These are phyloP conservation scores for Manis crassicaudata DNA, from an alignment of 2,797 vertebrate species.

Conservation along the genomic window DNA sequence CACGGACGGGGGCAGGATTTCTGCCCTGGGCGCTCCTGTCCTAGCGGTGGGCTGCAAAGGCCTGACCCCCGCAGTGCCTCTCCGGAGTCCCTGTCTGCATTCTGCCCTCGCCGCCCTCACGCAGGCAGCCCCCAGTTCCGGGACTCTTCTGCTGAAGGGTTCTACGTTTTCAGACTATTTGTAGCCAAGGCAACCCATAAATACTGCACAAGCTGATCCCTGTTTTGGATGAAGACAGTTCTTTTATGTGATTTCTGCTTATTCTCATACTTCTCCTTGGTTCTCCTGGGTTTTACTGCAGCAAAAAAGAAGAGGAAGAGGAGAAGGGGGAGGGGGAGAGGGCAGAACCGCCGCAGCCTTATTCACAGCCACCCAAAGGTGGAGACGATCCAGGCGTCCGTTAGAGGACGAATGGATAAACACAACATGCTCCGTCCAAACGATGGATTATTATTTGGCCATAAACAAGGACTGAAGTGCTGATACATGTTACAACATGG, in stretches of 20 bases:
- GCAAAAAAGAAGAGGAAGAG: neutral
- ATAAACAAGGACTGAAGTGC: too few relatives aligned
- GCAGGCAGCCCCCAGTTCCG: neutral
- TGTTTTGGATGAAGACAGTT: neutral
- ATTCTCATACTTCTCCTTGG: neutral
- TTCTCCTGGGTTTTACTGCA: neutral
- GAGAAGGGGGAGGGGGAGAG: fast-evolving
- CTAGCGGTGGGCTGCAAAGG: neutral
- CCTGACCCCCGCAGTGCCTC: fast-evolving
- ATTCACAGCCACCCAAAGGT: neutral
- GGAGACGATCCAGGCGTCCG: neutral
- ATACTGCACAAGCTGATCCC: neutral
- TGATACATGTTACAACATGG: neutral
- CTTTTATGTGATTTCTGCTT: neutral
- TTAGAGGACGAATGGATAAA: neutral
- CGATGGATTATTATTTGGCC: neutral
- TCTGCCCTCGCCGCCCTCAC: neutral
- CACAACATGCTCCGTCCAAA: neutral
- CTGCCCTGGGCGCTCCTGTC: neutral
- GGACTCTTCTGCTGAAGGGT: neutral
- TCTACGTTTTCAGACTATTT: neutral
- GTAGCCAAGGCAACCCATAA: neutral
- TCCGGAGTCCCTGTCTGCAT: fast-evolving
- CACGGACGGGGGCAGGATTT: fast-evolving
- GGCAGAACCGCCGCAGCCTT: too few relatives aligned